Evolutionary conservation across 2,113 vertebrate genomes (phyloP).

Genomic region (Agapornis roseicollis): DNA sequence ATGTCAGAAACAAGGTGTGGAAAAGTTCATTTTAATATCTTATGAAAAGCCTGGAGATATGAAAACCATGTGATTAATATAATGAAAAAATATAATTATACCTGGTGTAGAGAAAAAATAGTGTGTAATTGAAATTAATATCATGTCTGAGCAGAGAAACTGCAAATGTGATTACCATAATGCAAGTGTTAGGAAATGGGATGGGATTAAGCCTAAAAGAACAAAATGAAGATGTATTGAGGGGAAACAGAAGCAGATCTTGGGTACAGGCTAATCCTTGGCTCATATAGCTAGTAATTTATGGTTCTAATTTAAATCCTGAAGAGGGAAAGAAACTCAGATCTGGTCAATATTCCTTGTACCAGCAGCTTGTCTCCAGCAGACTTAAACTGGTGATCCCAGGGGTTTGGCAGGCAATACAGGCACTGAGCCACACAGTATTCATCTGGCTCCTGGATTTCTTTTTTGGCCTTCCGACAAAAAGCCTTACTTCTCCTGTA

Average conservation of each 20-base stretch:
- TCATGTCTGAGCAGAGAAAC: not conserved
- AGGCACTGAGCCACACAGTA: not conserved
- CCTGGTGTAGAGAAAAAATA: not conserved
- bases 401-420: not conserved
- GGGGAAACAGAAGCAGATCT: not conserved
- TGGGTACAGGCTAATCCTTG: not conserved
- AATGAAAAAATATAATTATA: not conserved
- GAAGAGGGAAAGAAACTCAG: not conserved
- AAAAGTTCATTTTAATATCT: not conserved
- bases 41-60: not conserved
- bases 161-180: not conserved
- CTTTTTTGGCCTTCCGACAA: not conserved
- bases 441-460: not conserved
- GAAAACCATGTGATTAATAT: not conserved
- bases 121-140: not conserved
- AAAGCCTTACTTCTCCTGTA: not conserved
- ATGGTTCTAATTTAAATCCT: not conserved
- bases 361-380: not conserved
- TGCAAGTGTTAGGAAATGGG: not conserved
- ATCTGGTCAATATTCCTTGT: not conserved
- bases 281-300: not conserved
- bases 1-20: not conserved
- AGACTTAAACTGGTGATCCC: not conserved
- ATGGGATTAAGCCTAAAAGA: not conserved
- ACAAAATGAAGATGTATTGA: not conserved